Percentiles rank a stretch among this genome's conserved stretches.
phyloP scores from a whole-genome alignment of 2,797 vertebrate species.

The Mormyrus proboscirostris region DNA sequence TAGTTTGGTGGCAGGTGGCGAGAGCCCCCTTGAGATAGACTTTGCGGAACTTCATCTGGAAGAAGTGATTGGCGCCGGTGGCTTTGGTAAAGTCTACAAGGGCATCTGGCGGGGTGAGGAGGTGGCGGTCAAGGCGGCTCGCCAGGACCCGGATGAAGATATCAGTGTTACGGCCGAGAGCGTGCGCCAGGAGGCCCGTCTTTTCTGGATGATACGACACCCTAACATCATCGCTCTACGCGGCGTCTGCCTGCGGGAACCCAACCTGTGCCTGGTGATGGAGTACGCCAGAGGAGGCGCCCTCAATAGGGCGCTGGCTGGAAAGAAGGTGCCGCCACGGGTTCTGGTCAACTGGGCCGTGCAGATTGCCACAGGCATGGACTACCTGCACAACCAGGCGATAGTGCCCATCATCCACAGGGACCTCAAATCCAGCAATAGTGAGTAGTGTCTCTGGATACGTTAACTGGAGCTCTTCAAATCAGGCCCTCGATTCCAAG shows the following conservation, averaged over 20 bases:
- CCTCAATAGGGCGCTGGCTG: slow-evolving; percentile 76
- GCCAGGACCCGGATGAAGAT: slow-evolving; percentile 83
- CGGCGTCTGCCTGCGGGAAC: slow-evolving; percentile 78
- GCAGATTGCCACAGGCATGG: slow-evolving; percentile 85
- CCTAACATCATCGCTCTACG: slow-evolving; percentile 81
- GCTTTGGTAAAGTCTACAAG: slow-evolving; percentile 85
- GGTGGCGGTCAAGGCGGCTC: slow-evolving; percentile 82
- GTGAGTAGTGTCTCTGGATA: slow-evolving; percentile 61
- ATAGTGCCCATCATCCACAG: slow-evolving; percentile 85
- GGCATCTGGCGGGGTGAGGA: slow-evolving; percentile 72
- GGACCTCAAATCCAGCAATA: slow-evolving; percentile 91
- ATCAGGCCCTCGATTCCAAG: background rate
- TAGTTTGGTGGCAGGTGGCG: slow-evolving; percentile 53
- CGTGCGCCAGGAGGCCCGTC: slow-evolving; percentile 79
- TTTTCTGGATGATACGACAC: slow-evolving; percentile 82
- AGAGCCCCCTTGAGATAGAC: slow-evolving; percentile 74
- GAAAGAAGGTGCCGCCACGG: slow-evolving; percentile 77
- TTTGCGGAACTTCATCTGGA: slow-evolving; percentile 76
- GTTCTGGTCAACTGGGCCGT: slow-evolving; percentile 92
- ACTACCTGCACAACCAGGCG: slow-evolving; percentile 83
- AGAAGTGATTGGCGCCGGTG: slow-evolving; percentile 85
- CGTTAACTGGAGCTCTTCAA: background rate
- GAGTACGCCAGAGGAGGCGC: slow-evolving; percentile 83
- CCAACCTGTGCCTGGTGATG: slow-evolving; percentile 87
- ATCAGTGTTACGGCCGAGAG: slow-evolving; percentile 75